Conservation (phyloP, 2,113 vertebrate genomes). For the Eulacestoma nigropectus region DNA sequence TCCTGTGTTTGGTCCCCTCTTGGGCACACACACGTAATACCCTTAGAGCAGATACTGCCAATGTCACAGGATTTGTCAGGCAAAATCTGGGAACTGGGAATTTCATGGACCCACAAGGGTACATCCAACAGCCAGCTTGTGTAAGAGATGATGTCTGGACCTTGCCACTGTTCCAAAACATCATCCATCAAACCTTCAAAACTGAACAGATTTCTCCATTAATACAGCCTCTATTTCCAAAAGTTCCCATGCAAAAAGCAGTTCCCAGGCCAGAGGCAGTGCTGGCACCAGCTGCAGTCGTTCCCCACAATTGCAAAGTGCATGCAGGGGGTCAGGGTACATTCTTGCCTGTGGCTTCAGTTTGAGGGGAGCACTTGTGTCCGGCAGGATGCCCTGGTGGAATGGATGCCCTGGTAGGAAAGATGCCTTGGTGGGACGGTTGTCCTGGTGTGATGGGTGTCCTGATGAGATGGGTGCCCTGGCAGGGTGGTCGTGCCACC, state of each 20-base stretch:
- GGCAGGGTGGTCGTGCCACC: not conserved
- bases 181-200: not conserved
- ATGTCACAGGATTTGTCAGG: fast-evolving
- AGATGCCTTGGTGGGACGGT: too few relatives aligned
- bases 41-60: not conserved
- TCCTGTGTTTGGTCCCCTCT: not conserved
- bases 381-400: not conserved
- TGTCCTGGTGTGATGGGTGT: not conserved
- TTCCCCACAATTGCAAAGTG: too few relatives aligned
- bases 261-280: not conserved
- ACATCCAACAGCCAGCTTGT: not conserved
- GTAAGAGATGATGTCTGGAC: not conserved
- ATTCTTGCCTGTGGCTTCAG: not conserved
- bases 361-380: too few relatives aligned
- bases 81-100: not conserved
- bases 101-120: fast-evolving
- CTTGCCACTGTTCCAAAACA: fast-evolving
- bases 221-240: not conserved
- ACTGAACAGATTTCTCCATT: not conserved
- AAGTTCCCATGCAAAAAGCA: not conserved
- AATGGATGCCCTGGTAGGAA: not conserved
- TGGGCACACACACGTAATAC: fast-evolving
- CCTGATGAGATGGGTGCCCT: not conserved
- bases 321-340: too few relatives aligned
- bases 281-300: fast-evolving